These are phyloP conservation scores for Campaea margaritaria DNA, from an alignment of 2,888 invertebrate species.

Conservation along the genomic window DNA sequence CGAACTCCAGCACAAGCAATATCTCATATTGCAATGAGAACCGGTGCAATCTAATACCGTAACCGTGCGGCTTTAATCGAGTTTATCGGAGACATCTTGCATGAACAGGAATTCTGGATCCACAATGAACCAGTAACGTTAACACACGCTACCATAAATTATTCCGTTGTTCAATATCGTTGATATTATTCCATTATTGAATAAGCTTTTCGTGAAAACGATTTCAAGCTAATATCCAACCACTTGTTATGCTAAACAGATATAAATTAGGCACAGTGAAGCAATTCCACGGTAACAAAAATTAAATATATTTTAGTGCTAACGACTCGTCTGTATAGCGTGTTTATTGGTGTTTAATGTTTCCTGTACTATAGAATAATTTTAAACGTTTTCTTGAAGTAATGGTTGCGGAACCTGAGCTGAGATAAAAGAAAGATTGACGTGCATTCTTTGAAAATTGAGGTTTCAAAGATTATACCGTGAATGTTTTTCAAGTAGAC, in stretches of 20 bases:
- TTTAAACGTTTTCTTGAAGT: constrained; percentile 16
- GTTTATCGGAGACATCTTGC: constrained; percentile 17
- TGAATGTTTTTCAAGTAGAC: too few species aligned
- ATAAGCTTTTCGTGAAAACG: constrained; percentile 14
- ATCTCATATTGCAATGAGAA: constrained; percentile 10
- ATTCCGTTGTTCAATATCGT: not conserved
- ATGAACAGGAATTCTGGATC: constrained; percentile 14
- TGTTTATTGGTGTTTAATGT: constrained; percentile 21
- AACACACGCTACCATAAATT: constrained; percentile 13
- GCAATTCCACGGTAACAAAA: constrained; percentile 25
- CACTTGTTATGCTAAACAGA: constrained; percentile 35
- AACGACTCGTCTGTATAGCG: constrained; percentile 3
- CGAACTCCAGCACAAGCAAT: constrained; percentile 3
- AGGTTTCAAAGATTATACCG: not conserved
- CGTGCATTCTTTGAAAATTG: constrained; percentile 2
- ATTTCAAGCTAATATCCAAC: constrained; percentile 17
- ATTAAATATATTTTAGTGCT: constrained; percentile 25
- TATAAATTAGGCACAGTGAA: constrained; percentile 28
- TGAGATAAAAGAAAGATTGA: constrained; percentile 21
- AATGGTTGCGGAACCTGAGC: not conserved
- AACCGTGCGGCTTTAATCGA: not conserved
- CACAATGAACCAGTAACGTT: constrained; percentile 8
- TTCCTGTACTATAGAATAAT: constrained; percentile 24
- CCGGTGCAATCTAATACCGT: constrained; percentile 20
- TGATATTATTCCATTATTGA: constrained; percentile 10